Evolutionary conservation across 2,888 invertebrate species (phyloP), one percentile per base, ranked within the genome.

Genomic region (Hofmannophila pseudospretella): DNA sequence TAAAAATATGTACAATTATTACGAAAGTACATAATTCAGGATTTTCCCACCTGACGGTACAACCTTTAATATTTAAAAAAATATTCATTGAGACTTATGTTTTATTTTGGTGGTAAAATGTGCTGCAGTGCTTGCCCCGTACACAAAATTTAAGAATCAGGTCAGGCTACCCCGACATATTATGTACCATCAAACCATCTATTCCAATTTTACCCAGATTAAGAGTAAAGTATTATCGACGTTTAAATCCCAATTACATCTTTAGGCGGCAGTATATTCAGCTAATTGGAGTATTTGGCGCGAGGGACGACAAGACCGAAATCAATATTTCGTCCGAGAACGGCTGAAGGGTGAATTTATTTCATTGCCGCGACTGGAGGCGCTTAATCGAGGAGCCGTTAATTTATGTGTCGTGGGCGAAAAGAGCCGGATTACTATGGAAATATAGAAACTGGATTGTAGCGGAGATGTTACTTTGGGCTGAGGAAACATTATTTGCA

Each of bases 301-400:
- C 37, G 42, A 35, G 38, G 28, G 38, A 38, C 28, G 41, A 39
- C 39, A 40, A 36, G 34, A 36, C 33, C 41, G 39, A 41, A 49
- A 63, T 63, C 54, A 61, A 63, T 58, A 62, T 54, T 59, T 51
- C 38, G 37, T 41, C 38, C 45, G 39, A 44, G 44, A 48, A 45
- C 49, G 45, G 49, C 48, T 40, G 54, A 54, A 57, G 58, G 58
- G 56, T 58, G 54, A 58, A 64, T 64, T 69, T 70, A 64, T 67
- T 66, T 61, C 55, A 61, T 58, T 66, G 60, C 52, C 52, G 38
- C 44, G 42, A 47, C 56, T 54, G 44, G 49, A 55, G 63, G 58
- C 54, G 55, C 58, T 62, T 62, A 63, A 65, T 65, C 58, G 61
- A 58, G 49, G 54, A 48, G 57, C 41, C 53, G 44, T 38, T 65